phyloP scores from a whole-genome alignment of 2,113 vertebrate species.

The Lophius piscatorius region DNA sequence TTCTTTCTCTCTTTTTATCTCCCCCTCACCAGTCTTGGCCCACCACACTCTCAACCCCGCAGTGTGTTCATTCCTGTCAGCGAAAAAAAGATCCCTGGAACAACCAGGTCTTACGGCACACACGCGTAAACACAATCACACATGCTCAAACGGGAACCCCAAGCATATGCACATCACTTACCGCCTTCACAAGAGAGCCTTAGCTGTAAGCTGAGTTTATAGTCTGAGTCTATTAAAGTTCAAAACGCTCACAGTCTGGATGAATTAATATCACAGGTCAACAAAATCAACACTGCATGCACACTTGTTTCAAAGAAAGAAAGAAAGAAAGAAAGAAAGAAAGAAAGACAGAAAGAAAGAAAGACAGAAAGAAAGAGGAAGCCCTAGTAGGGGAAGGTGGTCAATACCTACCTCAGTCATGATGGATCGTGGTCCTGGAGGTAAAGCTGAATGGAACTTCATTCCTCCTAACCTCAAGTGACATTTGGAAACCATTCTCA shows the following conservation, averaged over 20 bases:
- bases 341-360: background rate
- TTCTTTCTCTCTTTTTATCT: slow-evolving; percentile 53
- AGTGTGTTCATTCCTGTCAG: slow-evolving; percentile 72
- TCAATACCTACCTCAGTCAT: slow-evolving; percentile 57
- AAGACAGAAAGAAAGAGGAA: slow-evolving; percentile 1
- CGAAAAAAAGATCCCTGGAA: slow-evolving; percentile 67
- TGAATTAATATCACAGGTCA: slow-evolving; percentile 65
- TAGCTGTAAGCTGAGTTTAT: slow-evolving; percentile 31
- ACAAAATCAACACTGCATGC: slow-evolving; percentile 38
- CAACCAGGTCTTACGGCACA: slow-evolving; percentile 40
- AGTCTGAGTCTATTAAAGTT: slow-evolving; percentile 68
- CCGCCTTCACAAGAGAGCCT: background rate
- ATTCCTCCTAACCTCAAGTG: slow-evolving; percentile 37
- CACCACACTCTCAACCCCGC: slow-evolving; percentile 59
- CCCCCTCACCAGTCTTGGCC: slow-evolving; percentile 57
- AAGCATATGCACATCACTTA: background rate
- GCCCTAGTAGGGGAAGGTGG: slow-evolving; percentile 6
- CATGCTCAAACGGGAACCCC: too few relatives aligned
- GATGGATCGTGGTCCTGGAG: slow-evolving; percentile 54
- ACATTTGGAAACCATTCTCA: slow-evolving; percentile 44
- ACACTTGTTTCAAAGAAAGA: slow-evolving; percentile 33
- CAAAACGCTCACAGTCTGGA: slow-evolving; percentile 53
- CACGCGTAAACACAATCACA: slow-evolving; percentile 11
- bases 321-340: background rate
- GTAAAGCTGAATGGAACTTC: slow-evolving; percentile 48